Base-by-base conservation (phyloP, 2,113 vertebrate species). In the Copsychus sechellarum region DNA sequence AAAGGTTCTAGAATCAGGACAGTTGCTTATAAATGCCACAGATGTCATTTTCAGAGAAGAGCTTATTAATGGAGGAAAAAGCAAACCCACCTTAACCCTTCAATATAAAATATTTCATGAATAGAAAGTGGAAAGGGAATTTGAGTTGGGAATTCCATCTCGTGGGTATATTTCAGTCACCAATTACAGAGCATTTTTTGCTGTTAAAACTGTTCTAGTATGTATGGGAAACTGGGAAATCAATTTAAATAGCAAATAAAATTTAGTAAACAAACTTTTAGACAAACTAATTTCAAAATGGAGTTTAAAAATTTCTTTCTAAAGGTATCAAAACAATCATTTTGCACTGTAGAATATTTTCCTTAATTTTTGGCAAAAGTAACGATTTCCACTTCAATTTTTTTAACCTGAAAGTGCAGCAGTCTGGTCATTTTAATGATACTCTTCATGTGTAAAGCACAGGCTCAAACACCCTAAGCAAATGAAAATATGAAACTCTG, bases 51-150 rank as follows among this genome's bases (percentile, higher is more conserved):
- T 53, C 40, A 69, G 25, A 61, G 17, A 45, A 48, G 12, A 61
- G 17, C 5, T 60, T 61, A 24, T 28, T 57, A 58, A 58, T 21
- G 54, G 29, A 34, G 28, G 24, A 61, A 29, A 74, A 72, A 65
- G 14, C 2, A 62, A 14, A 2, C 5, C 3, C 5, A 56, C 2
- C 1, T 56, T 70, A 43, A 42, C 8, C 5, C 34, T 64, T 64
- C 0, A 0, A n/a, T 71, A 57, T 8, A 50, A 70, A 90, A 62
- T 43, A 24, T 28, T 54, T 36, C 15, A 64, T 57, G 0, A 62
- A 56, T 28, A 56, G 19, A 12, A 40, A 25, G 29, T 15, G 11
- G 12, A 74, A 53, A 40, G n/a, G 3, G 4, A 45, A 61, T 69
- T 17, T 67, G 29, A 54, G 5, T 22, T 40, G 25, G 12, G 47